Conservation (phyloP, 2,888 invertebrate species). For the Carterocephalus palaemon region DNA sequence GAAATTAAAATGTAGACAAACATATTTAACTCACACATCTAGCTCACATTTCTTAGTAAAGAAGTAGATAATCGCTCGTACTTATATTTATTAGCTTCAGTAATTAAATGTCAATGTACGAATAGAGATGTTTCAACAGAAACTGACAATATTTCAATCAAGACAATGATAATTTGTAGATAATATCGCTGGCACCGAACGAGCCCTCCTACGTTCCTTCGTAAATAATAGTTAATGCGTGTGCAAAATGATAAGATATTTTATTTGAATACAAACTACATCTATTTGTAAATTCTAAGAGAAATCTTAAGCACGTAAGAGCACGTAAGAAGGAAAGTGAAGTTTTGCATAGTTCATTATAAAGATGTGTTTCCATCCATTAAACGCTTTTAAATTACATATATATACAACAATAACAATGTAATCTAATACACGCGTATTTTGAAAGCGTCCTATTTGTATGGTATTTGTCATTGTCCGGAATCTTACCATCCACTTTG, state of each 20-base stretch:
- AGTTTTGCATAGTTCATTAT: too few relatives aligned
- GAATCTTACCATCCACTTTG: conserved; percentile 16
- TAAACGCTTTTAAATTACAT: too few relatives aligned
- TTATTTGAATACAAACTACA: too few relatives aligned
- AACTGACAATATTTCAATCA: conserved; percentile 9
- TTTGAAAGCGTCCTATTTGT: conserved; percentile 16
- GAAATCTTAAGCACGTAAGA: too few relatives aligned
- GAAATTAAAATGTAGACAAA: too few relatives aligned
- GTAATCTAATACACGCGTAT: conserved; percentile 3
- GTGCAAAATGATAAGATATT: too few relatives aligned
- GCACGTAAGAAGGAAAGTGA: too few relatives aligned
- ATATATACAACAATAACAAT: too few relatives aligned
- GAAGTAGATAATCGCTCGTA: neutral
- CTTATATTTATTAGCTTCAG: neutral
- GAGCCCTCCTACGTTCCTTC: neutral
- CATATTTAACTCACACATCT: too few relatives aligned
- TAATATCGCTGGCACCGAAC: neutral
- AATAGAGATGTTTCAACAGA: neutral
- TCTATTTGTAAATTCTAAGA: too few relatives aligned
- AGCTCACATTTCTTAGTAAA: too few relatives aligned
- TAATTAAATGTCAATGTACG: neutral
- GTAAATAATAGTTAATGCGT: conserved; percentile 2
- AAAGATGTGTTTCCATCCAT: too few relatives aligned
- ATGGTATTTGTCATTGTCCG: conserved; percentile 27
- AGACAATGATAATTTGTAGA: conserved; percentile 4